Evolutionary conservation across 1,140 invertebrate species (phyloP).

Genomic region (Aphaenogaster floridana): DNA sequence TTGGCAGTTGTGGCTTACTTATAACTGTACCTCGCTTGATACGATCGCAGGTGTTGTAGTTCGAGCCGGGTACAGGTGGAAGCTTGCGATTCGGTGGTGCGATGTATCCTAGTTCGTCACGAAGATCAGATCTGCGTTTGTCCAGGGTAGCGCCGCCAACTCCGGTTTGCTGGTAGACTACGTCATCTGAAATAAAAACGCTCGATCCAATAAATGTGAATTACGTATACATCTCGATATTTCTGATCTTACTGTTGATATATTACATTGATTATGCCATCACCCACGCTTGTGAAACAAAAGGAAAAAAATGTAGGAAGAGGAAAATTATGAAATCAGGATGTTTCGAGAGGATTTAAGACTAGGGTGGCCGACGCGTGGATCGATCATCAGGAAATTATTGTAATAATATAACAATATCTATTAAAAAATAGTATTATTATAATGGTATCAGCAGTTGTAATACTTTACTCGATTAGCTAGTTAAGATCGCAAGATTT

Average conservation of each 20-base stretch:
- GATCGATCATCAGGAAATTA: constrained; percentile 62
- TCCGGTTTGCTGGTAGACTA: constrained; percentile 95
- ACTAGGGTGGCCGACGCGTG: constrained; percentile 66
- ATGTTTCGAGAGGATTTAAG: constrained; percentile 39
- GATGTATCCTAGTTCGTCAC: constrained; percentile 96
- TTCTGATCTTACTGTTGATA: constrained; percentile 32
- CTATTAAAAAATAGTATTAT: not conserved
- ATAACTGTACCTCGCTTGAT: constrained; percentile 96
- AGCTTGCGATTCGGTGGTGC: constrained; percentile 96
- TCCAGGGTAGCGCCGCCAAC: constrained; percentile 92
- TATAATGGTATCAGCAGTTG: not conserved
- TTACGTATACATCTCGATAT: too few relatives aligned
- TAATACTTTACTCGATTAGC: not conserved
- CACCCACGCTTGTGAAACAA: constrained; percentile 60
- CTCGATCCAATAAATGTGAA: constrained; percentile 36
- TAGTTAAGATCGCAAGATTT: not conserved
- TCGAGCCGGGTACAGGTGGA: constrained; percentile 95
- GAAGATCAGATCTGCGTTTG: constrained; percentile 93
- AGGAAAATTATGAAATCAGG: constrained; percentile 16
- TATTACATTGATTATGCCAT: constrained; percentile 57
- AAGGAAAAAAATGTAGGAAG: constrained; percentile 43
- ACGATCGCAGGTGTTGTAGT: constrained; percentile 97
- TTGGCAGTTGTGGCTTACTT: constrained; percentile 90
- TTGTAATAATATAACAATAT: not conserved
- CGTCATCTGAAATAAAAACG: constrained; percentile 90